phyloP scores from a whole-genome alignment of 2,113 vertebrate genomes.

The Australoheros scitulus region DNA sequence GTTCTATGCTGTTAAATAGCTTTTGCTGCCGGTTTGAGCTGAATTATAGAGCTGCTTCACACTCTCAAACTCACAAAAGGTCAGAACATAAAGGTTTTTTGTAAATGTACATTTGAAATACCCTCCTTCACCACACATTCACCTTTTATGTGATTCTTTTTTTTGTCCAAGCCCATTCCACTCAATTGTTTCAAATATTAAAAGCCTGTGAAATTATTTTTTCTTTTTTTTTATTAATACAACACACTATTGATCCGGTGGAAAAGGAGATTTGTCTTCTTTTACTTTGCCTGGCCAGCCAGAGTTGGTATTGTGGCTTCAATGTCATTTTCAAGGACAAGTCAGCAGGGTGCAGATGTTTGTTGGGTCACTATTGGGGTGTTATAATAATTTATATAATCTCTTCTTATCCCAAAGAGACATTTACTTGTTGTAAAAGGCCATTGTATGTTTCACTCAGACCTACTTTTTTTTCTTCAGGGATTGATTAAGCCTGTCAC shows the following conservation, averaged over 20 bases:
- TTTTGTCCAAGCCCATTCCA: background rate
- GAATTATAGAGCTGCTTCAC: conserved; percentile 11
- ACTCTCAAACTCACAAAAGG: conserved; percentile 7
- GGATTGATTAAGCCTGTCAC: conserved; percentile 20
- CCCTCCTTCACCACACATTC: conserved; percentile 8
- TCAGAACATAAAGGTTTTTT: conserved; percentile 18
- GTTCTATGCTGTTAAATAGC: background rate
- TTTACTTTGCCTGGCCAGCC: background rate
- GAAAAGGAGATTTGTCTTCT: conserved; percentile 22
- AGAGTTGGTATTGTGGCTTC: conserved; percentile 1
- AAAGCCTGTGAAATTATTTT: conserved; percentile 1
- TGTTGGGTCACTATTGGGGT: conserved; percentile 17
- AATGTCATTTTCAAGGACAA: conserved; percentile 32
- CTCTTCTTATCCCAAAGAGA: background rate
- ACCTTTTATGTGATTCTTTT: conserved; percentile 8
- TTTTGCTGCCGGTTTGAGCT: background rate
- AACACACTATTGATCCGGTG: conserved; percentile 18
- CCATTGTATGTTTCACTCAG: background rate
- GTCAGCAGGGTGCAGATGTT: conserved; percentile 15
- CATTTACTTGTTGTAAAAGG: conserved; percentile 25
- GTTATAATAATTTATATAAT: conserved; percentile 15
- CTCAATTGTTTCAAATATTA: conserved; percentile 9
- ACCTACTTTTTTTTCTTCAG: background rate
- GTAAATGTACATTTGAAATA: conserved; percentile 25
- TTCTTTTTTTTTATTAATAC: background rate